phyloP scores from a whole-genome alignment of 2,113 vertebrate species.

The Cranoglanis bouderius region DNA sequence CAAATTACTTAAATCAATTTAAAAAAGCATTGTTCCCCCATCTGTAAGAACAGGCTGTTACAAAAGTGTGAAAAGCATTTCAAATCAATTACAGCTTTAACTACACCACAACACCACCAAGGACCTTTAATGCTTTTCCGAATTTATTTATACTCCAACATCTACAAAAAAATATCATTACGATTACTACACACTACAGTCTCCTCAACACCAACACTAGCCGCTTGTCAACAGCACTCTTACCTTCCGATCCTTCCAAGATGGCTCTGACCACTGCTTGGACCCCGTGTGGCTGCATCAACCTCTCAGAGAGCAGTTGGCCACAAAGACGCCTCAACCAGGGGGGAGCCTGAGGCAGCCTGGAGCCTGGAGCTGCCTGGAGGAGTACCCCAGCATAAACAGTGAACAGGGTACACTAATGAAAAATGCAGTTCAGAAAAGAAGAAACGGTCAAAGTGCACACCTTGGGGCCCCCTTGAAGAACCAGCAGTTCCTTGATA shows the following conservation, averaged over 20 bases:
- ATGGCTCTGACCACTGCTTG: constrained; percentile 87
- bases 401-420: not conserved
- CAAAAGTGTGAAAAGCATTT: not conserved
- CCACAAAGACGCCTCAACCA: constrained; percentile 91
- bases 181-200: not conserved
- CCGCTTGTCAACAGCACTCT: constrained; percentile 38
- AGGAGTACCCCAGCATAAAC: not conserved
- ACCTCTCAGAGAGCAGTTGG: constrained; percentile 85
- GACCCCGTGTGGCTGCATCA: constrained; percentile 83
- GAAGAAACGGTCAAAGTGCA: not conserved
- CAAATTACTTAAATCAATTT: not conserved
- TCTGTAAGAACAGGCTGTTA: not conserved
- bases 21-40: not conserved
- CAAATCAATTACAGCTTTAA: not conserved
- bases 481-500: constrained; percentile 85
- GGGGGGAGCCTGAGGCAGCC: constrained; percentile 64
- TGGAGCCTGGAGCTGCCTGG: constrained; percentile 48
- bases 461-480: constrained; percentile 89
- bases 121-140: not conserved
- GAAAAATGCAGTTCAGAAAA: not conserved
- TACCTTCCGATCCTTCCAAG: constrained; percentile 84
- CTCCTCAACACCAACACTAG: not conserved
- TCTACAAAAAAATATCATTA: not conserved
- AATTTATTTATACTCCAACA: not conserved
- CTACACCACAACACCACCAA: not conserved